phyloP scores from a whole-genome alignment of 2,888 invertebrate genomes.

The Calameuta filiformis region DNA sequence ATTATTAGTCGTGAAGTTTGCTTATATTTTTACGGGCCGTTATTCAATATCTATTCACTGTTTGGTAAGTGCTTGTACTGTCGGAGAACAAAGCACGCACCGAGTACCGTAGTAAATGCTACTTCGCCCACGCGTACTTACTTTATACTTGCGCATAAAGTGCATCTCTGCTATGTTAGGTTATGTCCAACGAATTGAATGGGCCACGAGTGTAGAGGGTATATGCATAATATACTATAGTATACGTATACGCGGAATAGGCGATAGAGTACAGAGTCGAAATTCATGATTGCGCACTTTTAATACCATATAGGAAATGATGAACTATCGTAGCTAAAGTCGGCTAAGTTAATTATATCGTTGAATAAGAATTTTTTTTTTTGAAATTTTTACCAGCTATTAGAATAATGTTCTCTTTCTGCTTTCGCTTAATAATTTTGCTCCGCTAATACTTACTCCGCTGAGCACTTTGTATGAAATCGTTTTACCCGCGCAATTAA shows the following conservation, averaged over 20 bases:
- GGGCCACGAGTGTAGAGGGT: background rate
- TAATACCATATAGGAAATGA: background rate
- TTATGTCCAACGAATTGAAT: constrained; percentile 8
- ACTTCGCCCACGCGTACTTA: constrained; percentile 24
- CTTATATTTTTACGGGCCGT: background rate
- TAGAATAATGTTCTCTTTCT: background rate
- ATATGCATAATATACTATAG: background rate
- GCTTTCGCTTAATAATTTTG: background rate
- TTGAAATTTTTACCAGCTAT: background rate
- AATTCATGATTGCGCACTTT: background rate
- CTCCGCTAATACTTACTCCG: background rate
- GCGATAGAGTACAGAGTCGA: background rate
- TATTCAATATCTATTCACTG: background rate
- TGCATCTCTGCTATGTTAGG: constrained; percentile 20
- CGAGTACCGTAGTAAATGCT: constrained; percentile 21
- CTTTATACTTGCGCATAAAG: constrained; percentile 21
- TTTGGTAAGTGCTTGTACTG: background rate
- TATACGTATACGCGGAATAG: background rate
- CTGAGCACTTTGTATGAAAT: background rate
- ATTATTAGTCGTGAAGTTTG: background rate
- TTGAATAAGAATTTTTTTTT: no score
- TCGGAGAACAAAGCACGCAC: background rate
- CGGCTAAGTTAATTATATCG: no score
- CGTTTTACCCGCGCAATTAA: background rate
- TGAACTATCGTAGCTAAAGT: background rate